Conservation (phyloP, 2,797 vertebrate genomes). For the Kryptopterus vitreolus region DNA sequence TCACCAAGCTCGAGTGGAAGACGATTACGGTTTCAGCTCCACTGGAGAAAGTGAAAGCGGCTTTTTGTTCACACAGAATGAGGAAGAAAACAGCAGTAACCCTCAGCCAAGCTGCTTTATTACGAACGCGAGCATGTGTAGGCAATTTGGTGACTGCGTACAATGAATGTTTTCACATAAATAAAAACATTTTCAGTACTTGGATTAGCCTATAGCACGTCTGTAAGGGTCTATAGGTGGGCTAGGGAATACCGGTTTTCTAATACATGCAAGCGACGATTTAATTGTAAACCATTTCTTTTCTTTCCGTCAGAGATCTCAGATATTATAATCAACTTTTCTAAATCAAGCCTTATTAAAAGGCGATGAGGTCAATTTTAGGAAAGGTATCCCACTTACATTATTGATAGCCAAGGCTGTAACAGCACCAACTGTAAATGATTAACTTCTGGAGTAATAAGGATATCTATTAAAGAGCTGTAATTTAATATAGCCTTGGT, state of each 20-base stretch:
- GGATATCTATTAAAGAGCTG: constrained; percentile 9
- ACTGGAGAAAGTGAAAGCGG: neutral
- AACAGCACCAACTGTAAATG: neutral
- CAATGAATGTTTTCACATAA: constrained; percentile 28
- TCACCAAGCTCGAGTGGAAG: neutral
- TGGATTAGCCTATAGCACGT: neutral
- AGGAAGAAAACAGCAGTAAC: constrained; percentile 18
- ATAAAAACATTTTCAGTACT: constrained; percentile 8
- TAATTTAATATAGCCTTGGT: constrained; percentile 12
- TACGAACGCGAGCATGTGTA: constrained; percentile 13
- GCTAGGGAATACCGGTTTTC: neutral
- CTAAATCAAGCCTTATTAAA: neutral
- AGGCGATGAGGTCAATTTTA: neutral
- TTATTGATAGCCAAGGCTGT: neutral
- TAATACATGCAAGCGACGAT: neutral
- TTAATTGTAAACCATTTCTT: neutral
- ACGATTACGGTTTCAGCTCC: constrained; percentile 12
- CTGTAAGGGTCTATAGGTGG: neutral
- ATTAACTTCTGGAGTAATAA: constrained; percentile 9
- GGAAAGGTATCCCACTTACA: neutral
- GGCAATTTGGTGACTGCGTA: constrained; percentile 23
- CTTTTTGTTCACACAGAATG: neutral
- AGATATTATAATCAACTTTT: neutral
- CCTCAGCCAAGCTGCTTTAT: constrained; percentile 26
- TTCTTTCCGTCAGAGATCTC: neutral